phyloP scores from a whole-genome alignment of 2,797 vertebrate species.

The Melanogrammus aeglefinus region DNA sequence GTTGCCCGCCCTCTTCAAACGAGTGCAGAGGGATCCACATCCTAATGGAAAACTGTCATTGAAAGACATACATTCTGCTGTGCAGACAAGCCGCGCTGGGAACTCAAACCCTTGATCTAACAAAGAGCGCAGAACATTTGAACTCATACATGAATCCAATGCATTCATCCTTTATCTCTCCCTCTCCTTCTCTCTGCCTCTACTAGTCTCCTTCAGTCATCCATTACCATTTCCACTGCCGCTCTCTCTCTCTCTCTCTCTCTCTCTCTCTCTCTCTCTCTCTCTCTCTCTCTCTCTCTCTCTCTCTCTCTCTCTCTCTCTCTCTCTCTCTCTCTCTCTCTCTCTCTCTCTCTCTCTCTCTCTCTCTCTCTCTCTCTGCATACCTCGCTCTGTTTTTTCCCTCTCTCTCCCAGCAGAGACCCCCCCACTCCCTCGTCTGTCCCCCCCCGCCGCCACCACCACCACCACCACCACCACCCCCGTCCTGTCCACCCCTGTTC shows the following conservation, averaged over 20 bases:
- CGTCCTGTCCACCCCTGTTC: conserved; percentile 38
- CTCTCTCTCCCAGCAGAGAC: not conserved
- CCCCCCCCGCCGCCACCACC: not conserved
- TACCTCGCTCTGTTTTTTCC: too few relatives aligned
- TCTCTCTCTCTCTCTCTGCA: not conserved
- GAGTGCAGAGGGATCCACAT: not conserved
- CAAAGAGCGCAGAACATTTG: not conserved
- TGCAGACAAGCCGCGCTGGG: not conserved
- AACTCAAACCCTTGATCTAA: not conserved
- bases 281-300: too few relatives aligned
- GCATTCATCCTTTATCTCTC: not conserved
- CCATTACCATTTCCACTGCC: not conserved
- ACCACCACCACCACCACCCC: not conserved
- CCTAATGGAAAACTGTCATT: not conserved
- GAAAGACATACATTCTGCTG: not conserved
- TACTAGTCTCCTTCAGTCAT: too few relatives aligned
- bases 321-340: not conserved
- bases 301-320: not conserved
- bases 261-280: not conserved
- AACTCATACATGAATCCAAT: not conserved
- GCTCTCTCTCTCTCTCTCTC: not conserved
- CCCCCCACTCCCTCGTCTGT: not conserved
- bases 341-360: not conserved
- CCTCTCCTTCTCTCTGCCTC: not conserved
- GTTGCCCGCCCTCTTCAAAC: not conserved